Evolutionary conservation across 2,113 vertebrate genomes (phyloP).

Genomic region (Thryonomys swinderianus): DNA sequence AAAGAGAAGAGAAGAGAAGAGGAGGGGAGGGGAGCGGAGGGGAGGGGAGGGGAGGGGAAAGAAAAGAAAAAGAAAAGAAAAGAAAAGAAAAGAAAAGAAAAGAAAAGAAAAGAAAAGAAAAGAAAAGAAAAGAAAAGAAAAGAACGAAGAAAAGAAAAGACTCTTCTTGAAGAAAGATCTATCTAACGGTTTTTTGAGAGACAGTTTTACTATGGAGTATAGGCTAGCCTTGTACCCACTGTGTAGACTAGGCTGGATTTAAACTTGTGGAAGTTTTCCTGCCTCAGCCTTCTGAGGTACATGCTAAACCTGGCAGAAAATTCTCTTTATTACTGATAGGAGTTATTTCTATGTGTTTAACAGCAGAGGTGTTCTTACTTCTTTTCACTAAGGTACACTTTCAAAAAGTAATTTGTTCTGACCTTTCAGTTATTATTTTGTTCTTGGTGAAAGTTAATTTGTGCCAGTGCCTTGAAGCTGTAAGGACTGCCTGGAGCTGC

Average conservation of each 20-base stretch:
- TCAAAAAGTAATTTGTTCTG: neutral
- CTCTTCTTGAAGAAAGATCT: neutral
- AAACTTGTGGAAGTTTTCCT: neutral
- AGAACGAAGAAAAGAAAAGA: neutral
- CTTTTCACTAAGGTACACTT: neutral
- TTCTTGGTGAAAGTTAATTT: constrained; percentile 55
- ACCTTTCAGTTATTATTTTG: constrained; percentile 4
- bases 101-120: too few species aligned
- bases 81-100: too few species aligned
- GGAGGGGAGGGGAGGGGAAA: too few species aligned
- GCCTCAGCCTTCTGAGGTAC: neutral
- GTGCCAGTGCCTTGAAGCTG: neutral
- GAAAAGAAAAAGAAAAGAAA: too few species aligned
- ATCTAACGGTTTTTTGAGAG: neutral
- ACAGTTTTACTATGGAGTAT: too few species aligned
- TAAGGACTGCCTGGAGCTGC: neutral
- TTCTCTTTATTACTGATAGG: neutral
- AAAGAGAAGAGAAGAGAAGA: too few species aligned
- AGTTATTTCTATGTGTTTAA: neutral
- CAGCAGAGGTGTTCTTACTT: neutral
- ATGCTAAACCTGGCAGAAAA: neutral
- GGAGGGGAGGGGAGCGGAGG: too few species aligned
- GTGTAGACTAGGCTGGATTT: neutral
- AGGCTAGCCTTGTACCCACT: too few species aligned
- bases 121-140: too few species aligned